phyloP scores from a whole-genome alignment of 2,113 vertebrate genomes.

The Plestiodon gilberti region DNA sequence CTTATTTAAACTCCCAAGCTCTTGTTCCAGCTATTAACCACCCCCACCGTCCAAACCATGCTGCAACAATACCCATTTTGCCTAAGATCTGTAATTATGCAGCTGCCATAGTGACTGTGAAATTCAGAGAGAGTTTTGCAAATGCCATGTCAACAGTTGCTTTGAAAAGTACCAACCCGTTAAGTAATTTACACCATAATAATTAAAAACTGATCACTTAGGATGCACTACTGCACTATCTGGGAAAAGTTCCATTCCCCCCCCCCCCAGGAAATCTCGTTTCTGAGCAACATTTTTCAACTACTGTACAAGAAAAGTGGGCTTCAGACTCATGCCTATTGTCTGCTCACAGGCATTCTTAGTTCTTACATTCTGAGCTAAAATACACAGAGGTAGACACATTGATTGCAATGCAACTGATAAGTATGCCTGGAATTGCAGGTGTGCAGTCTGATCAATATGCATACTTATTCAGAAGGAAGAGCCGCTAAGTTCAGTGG shows the following conservation, averaged over 20 bases:
- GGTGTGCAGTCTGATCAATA: background rate
- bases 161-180: conserved; percentile 45
- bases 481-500: too few species aligned
- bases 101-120: background rate
- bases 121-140: conserved; percentile 30
- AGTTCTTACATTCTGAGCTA: background rate
- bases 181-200: conserved; percentile 62
- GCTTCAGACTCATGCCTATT: accelerated
- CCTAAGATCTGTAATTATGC: conserved; percentile 17
- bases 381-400: background rate
- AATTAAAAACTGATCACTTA: conserved; percentile 61
- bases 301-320: background rate
- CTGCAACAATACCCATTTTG: background rate
- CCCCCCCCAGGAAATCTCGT: conserved; percentile 30
- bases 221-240: conserved; percentile 42
- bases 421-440: background rate
- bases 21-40: background rate
- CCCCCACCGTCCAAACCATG: background rate
- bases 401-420: background rate
- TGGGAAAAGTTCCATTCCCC: conserved; percentile 50
- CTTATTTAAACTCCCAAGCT: background rate
- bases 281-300: background rate
- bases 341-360: background rate
- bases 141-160: conserved; percentile 33
- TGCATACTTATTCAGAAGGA: background rate